These are phyloP conservation scores for Priocnemis perturbator DNA, from an alignment of 2,888 invertebrate genomes.

Conservation along the genomic window DNA sequence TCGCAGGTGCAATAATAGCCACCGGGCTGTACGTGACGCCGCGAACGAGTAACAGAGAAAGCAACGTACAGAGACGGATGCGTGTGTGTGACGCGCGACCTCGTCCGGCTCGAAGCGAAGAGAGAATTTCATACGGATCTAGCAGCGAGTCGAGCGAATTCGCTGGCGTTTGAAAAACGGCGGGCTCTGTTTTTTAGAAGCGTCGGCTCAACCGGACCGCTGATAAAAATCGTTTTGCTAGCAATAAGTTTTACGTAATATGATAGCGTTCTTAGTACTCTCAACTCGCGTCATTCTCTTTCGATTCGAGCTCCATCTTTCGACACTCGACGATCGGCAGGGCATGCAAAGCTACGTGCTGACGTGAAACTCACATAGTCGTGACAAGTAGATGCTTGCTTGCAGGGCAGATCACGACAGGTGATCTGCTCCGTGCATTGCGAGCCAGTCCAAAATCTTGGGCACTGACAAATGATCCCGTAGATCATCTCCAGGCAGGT, in stretches of 20 bases:
- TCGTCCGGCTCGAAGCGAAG: too few relatives aligned
- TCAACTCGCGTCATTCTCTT: too few relatives aligned
- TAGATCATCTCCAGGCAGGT: slow-evolving; percentile 70
- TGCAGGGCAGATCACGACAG: slow-evolving; percentile 78
- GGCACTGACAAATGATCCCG: slow-evolving; percentile 66
- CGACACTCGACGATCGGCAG: too few relatives aligned
- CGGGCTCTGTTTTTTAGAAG: too few relatives aligned
- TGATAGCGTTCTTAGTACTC: too few relatives aligned
- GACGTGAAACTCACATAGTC: slow-evolving; percentile 79
- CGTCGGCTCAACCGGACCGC: too few relatives aligned
- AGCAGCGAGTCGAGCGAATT: too few relatives aligned
- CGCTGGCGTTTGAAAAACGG: too few relatives aligned
- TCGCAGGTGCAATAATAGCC: slow-evolving; percentile 84
- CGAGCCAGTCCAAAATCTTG: slow-evolving; percentile 68
- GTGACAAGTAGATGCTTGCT: slow-evolving; percentile 79
- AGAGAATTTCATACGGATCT: too few relatives aligned
- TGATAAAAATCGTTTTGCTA: too few relatives aligned
- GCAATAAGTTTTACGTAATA: too few relatives aligned
- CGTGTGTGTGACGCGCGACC: not conserved
- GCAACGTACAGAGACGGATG: slow-evolving; percentile 21
- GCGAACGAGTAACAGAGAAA: slow-evolving; percentile 40
- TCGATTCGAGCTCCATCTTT: too few relatives aligned
- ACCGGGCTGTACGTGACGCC: slow-evolving; percentile 69
- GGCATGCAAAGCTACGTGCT: slow-evolving; percentile 17
- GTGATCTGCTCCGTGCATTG: slow-evolving; percentile 75